phyloP scores from a whole-genome alignment of 2,113 vertebrate species.

The Spheniscus mendiculus region DNA sequence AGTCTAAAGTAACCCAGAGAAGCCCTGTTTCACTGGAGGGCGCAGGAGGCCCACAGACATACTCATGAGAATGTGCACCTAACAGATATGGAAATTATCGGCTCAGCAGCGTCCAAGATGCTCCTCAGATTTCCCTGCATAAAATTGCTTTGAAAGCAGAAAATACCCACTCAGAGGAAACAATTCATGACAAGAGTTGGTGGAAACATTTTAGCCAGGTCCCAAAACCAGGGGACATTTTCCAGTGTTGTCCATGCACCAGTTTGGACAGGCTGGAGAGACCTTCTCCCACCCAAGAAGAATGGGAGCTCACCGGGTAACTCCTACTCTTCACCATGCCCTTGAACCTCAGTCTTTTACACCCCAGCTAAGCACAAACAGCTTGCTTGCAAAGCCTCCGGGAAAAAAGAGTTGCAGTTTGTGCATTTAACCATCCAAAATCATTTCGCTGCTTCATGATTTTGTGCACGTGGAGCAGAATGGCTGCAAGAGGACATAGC shows the following conservation, averaged over 20 bases:
- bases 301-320: neutral
- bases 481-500: neutral
- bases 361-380: neutral
- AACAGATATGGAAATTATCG: neutral
- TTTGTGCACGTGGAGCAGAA: neutral
- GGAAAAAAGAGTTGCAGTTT: neutral
- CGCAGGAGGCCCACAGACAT: neutral
- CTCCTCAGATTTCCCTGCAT: neutral
- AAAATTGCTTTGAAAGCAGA: neutral
- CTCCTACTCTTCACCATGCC: neutral
- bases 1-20: neutral
- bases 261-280: neutral
- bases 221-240: neutral
- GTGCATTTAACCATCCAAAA: neutral
- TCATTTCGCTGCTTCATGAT: no score
- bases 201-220: neutral
- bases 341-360: neutral
- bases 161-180: neutral
- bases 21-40: neutral
- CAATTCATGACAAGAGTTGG: neutral
- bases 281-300: neutral
- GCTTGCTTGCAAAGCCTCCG: neutral
- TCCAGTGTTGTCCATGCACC: neutral
- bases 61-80: fast-evolving
- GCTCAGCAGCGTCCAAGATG: neutral